Conservation (phyloP, 92 coral and sea anemone species). For the Epizoanthus fatuus region DNA sequence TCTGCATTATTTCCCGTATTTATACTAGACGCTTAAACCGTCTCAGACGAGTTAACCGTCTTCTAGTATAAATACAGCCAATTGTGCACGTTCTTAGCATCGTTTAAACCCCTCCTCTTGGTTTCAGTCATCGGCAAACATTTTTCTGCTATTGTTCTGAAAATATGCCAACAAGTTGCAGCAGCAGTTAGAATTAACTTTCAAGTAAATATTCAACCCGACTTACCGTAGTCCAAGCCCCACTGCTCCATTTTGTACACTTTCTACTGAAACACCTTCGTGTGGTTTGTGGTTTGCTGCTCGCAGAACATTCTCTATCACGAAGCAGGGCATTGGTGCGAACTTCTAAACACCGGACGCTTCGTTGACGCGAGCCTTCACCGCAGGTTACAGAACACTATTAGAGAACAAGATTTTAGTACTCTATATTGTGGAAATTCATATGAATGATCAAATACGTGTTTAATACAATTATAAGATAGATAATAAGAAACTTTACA, state of each 20-base stretch:
- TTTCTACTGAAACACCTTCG: constrained; percentile 13
- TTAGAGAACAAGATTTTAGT: not conserved
- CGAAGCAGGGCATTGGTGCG: constrained; percentile 21
- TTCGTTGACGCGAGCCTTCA: constrained; percentile 33
- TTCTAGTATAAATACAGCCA: too few species aligned
- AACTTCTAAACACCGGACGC: constrained; percentile 26
- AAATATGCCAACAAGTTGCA: too few species aligned
- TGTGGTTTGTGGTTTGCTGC: constrained; percentile 19
- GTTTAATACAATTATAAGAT: not conserved
- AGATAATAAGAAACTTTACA: not conserved
- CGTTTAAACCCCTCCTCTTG: too few species aligned
- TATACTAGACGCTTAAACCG: too few species aligned
- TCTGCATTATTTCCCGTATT: too few species aligned
- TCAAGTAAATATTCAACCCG: not conserved
- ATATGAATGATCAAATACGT: not conserved
- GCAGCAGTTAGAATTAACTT: not conserved
- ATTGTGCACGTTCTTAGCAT: too few species aligned
- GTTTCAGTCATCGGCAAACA: too few species aligned
- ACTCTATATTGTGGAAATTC: too few species aligned
- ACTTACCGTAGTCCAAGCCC: constrained; percentile 39
- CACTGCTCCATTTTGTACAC: constrained; percentile 38
- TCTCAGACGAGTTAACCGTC: too few species aligned
- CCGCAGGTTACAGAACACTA: constrained; percentile 44
- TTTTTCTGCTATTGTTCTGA: too few species aligned
- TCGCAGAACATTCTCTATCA: constrained; percentile 17